Base-by-base conservation (phyloP, 2,888 invertebrate species). In the Hydraecia micacea region DNA sequence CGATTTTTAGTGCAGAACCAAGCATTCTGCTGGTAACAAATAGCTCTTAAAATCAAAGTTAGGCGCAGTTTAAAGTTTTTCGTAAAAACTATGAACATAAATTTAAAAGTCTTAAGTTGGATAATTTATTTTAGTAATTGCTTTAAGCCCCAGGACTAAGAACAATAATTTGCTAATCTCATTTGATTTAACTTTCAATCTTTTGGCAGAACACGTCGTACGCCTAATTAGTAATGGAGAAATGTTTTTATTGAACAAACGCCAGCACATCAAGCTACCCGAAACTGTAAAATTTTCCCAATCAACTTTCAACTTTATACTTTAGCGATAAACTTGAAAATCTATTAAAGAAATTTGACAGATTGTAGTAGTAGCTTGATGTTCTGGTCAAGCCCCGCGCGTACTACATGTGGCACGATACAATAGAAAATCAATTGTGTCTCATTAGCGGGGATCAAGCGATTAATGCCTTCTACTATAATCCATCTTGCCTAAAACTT, bases 81-180 rank as follows among this genome's bases (percentile, higher is more conserved):
- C n/a, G 21, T 62, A 39, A 69, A 67, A 77, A 83, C 70, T 68
- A 77, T 77, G 67, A 77, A 71, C 70, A 84, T 86, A 84, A 79
- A 84, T 84, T 68, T 18, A 13, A 79, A 84, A 75, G 66, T 74
- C 84, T 79, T 81, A 74, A 68, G 42, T 36, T 70, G 32, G 62
- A 58, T 73, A 77, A 79, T 80, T 80, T 74, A 79, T 77, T 80
- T 79, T 63, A 75, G 75, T 78, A 75, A 81, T 87, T 81, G 68
- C 66, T 65, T 75, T 74, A 70, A 25, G 32, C 67, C 25, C 36
- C 13, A 42, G 36, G 42, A 68, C 28, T 65, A 60, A 71, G 73
- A 75, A 80, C 73, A 75, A 73, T 81, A 68, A 68, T 84, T 77
- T 66, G 68, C 28, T 85, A 79, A 85, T 80, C 85, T 85, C 71